Base-by-base conservation (phyloP, 1,140 invertebrate species). In the Drosophila mojavensis region DNA sequence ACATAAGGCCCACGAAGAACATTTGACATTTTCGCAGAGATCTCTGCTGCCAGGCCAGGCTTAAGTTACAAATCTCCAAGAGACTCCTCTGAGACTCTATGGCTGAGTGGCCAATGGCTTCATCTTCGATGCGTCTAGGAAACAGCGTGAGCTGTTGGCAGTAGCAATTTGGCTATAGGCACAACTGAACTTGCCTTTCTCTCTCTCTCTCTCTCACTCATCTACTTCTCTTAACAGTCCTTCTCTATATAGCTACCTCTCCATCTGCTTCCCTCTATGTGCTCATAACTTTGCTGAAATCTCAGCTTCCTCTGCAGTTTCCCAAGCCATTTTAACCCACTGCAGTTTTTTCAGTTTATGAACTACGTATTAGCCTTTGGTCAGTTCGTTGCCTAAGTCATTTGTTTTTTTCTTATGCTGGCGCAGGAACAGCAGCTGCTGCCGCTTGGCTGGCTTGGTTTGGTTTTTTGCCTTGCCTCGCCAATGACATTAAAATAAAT, bases 401-500 rank as follows among this genome's bases (percentile, higher is more conserved):
- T 75, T 69, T 64, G 55, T 48, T 65, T 65, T 51, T 51, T 28
- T 50, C 10, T 50, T 50, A 1, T 13, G 13, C 17, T 36, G 53
- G 10, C n/a, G 9, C 53, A 36, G 53, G 55, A 58, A 45, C 30
- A 28, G 11, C 30, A 17, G 15, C 41, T 50, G 15, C 41, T 50
- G 43, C 9, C 30, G 28, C 17, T 33, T 33, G 51, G 13, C 39
- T 41, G 67, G 13, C 56, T 20, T 30, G 45, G 28, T 6, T 30
- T 30, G 28, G 28, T 24, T 55, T 51, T n/a, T 39, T 39, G 45
- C n/a, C 9, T 70, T 61, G 67, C 79, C 36, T 78, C 77, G 70
- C 59, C 72, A 76, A 79, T 72, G 79, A 61, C 81, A 78, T 69
- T 66, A 83, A 80, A 72, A 63, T 66, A 64, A 80, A 75, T 80